Evolutionary conservation across 2,797 vertebrate genomes (phyloP).

Genomic region (Ctenochaetus hawaiiensis): DNA sequence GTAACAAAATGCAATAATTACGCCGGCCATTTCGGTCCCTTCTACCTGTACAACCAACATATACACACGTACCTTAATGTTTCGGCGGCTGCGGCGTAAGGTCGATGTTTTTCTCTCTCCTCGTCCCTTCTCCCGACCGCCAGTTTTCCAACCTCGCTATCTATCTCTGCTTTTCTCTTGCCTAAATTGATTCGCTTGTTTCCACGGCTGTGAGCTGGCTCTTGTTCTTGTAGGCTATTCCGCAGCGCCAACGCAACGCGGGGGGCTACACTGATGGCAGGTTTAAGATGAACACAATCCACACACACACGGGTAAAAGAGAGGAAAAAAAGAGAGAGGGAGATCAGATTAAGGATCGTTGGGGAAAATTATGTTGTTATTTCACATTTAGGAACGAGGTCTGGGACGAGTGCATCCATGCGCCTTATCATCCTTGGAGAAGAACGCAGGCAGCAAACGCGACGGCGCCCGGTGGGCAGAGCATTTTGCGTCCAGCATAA

Average conservation of each 20-base stretch:
- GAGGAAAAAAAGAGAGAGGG: neutral
- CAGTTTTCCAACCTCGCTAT: constrained; percentile 61
- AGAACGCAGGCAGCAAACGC: constrained; percentile 81
- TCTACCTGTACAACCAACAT: constrained; percentile 65
- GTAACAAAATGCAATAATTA: constrained; percentile 69
- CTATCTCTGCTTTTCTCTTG: constrained; percentile 59
- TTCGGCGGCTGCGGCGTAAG: constrained; percentile 62
- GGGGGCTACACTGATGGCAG: constrained; percentile 78
- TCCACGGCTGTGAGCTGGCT: constrained; percentile 79
- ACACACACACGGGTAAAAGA: constrained; percentile 26
- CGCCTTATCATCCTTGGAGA: constrained; percentile 79
- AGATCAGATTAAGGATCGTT: constrained; percentile 52
- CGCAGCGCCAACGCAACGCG: constrained; percentile 84
- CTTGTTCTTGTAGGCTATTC: constrained; percentile 80
- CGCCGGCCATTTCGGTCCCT: constrained; percentile 68
- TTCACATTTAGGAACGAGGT: constrained; percentile 67
- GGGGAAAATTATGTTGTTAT: constrained; percentile 62
- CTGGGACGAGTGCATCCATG: constrained; percentile 73
- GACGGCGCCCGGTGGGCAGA: constrained; percentile 84
- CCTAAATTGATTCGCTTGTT: constrained; percentile 79
- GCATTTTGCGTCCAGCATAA: constrained; percentile 79
- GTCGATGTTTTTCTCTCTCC: constrained; percentile 63
- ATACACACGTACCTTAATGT: constrained; percentile 73
- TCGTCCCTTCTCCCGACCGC: constrained; percentile 51
- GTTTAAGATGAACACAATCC: constrained; percentile 73